Conservation (phyloP, 1,140 invertebrate genomes). For the Asobara japonica region DNA sequence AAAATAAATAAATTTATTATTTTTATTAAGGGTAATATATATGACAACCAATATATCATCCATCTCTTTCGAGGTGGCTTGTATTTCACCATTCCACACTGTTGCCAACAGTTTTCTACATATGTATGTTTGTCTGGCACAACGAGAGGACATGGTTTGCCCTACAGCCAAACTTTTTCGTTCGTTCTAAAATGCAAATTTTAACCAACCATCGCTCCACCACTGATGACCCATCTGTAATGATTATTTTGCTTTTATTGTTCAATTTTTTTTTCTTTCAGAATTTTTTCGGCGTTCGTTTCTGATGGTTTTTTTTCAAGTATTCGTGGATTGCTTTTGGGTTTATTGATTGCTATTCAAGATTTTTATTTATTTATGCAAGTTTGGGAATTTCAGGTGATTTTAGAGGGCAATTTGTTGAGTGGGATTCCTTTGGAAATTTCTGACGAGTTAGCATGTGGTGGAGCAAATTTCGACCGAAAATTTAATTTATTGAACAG, state of each 20-base stretch:
- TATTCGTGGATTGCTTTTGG: too few relatives aligned
- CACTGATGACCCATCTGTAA: slow-evolving; percentile 7
- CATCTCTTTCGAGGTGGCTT: not conserved
- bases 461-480: too few relatives aligned
- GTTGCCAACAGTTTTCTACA: slow-evolving; percentile 14
- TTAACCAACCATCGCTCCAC: not conserved
- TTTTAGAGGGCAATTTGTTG: too few relatives aligned
- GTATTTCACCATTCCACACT: slow-evolving; percentile 12
- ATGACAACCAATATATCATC: slow-evolving; percentile 15
- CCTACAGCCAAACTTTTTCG: not conserved
- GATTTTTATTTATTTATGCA: too few relatives aligned
- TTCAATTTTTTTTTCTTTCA: not conserved
- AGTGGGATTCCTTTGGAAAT: too few relatives aligned
- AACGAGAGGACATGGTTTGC: slow-evolving; percentile 11
- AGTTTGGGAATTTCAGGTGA: too few relatives aligned
- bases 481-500: too few relatives aligned
- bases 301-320: not conserved
- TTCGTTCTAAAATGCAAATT: slow-evolving; percentile 30
- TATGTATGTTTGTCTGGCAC: slow-evolving; percentile 22
- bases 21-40: not conserved
- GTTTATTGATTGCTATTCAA: too few relatives aligned
- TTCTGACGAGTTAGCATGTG: too few relatives aligned
- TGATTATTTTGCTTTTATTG: not conserved
- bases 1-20: too few relatives aligned
- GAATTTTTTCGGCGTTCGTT: not conserved